phyloP scores from a whole-genome alignment of 2,888 invertebrate genomes.

The Maniola hyperantus region DNA sequence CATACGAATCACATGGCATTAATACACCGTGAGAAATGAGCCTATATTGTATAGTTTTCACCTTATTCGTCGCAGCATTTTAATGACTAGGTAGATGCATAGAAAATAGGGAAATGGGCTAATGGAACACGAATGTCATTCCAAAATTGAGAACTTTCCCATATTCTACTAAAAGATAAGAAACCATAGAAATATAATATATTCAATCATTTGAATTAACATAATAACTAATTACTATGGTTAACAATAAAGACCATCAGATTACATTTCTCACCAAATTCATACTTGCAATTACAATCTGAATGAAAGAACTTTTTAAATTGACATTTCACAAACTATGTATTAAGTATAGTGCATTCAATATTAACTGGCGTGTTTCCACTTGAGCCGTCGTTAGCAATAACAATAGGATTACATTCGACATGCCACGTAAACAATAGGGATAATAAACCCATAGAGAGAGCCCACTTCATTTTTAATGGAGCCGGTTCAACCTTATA shows the following conservation, averaged over 20 bases:
- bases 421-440: too few relatives aligned
- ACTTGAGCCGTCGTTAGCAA: too few relatives aligned
- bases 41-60: constrained; percentile 26
- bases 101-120: constrained; percentile 15
- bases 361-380: too few relatives aligned
- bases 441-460: too few relatives aligned
- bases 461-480: too few relatives aligned
- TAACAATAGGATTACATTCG: too few relatives aligned
- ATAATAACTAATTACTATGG: not conserved
- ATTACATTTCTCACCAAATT: not conserved
- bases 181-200: not conserved
- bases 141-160: constrained; percentile 22
- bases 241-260: not conserved
- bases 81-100: not conserved
- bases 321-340: not conserved
- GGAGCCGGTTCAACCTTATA: too few relatives aligned
- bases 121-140: constrained; percentile 18
- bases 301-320: not conserved
- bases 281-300: not conserved
- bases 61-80: constrained; percentile 12
- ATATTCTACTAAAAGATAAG: constrained; percentile 10
- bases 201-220: constrained; percentile 5
- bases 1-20: constrained; percentile 30
- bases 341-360: too few relatives aligned
- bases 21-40: constrained; percentile 28